Evolutionary conservation across 2,888 invertebrate genomes (phyloP).

Genomic region (Trichacis sp.): DNA sequence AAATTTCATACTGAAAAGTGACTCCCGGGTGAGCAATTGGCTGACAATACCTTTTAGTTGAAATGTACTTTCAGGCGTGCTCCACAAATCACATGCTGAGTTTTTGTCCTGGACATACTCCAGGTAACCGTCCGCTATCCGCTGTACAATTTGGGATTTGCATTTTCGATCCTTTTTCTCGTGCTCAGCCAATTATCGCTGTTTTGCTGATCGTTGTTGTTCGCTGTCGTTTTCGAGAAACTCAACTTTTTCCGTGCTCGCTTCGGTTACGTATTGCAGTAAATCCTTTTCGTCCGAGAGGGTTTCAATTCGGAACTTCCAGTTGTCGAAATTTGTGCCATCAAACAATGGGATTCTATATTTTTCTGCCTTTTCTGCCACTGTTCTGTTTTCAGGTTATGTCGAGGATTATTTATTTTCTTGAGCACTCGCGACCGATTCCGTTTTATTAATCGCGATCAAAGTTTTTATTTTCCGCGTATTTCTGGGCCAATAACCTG

Average conservation of each 20-base stretch:
- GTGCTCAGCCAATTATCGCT: not conserved
- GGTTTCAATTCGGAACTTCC: conserved; percentile 41
- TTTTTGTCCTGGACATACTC: conserved; percentile 48
- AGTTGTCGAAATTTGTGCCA: no score
- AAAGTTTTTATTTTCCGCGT: no score
- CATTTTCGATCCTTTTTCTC: no score
- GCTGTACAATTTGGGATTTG: conserved; percentile 46
- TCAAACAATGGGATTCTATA: conserved; percentile 24
- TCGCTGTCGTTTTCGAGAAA: not conserved
- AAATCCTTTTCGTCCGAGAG: conserved; percentile 27
- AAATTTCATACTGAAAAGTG: conserved; percentile 20
- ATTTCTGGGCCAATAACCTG: no score
- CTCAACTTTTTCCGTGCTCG: not conserved
- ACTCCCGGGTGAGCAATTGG: conserved; percentile 46
- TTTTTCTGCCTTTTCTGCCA: conserved; percentile 3
- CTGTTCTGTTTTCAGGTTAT: not conserved
- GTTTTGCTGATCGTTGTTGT: not conserved
- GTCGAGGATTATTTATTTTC: no score
- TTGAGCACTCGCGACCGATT: no score
- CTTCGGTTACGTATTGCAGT: not conserved
- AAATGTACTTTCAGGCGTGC: not conserved
- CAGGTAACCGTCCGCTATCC: conserved; percentile 48
- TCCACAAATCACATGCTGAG: not conserved
- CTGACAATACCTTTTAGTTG: conserved; percentile 44
- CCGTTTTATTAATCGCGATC: no score